A percentile compares a stretch with the other conserved stretches of the same genome.
Evolutionary conservation across 2,888 invertebrate species (phyloP).

Genomic region (Erebia epiphron): DNA sequence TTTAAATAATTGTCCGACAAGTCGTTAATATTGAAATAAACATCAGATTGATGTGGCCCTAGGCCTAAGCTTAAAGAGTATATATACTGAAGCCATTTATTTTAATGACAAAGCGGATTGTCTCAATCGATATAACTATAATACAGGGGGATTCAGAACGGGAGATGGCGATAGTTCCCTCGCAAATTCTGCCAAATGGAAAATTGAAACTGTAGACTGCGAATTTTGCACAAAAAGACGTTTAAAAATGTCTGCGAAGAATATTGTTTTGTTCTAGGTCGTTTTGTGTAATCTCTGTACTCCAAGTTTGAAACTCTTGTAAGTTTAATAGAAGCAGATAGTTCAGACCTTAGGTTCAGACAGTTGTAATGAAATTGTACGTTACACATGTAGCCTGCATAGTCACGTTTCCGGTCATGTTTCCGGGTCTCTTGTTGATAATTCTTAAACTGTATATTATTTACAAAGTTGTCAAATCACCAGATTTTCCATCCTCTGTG

Average conservation of each 20-base stretch:
- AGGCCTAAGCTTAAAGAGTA: not conserved
- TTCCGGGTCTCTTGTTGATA: too few relatives aligned
- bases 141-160: constrained; percentile 4
- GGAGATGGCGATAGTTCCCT: not conserved
- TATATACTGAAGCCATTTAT: constrained; percentile 22
- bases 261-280: not conserved
- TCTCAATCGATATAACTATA: constrained; percentile 17
- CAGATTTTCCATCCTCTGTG: too few relatives aligned
- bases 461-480: too few relatives aligned
- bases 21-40: not conserved
- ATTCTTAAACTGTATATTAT: too few relatives aligned
- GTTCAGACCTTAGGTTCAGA: too few relatives aligned
- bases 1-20: not conserved
- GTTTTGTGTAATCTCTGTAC: too few relatives aligned
- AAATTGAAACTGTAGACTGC: constrained; percentile 9
- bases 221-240: not conserved
- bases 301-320: not conserved
- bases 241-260: not conserved
- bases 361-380: too few relatives aligned
- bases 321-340: not conserved
- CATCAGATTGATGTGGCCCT: not conserved
- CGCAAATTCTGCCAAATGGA: constrained; percentile 1
- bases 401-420: too few relatives aligned
- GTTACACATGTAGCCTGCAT: too few relatives aligned
- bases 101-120: constrained; percentile 22